Conservation (phyloP, 37 sponge, comb jelly and placozoan species). For the Tethya wilhelma region DNA sequence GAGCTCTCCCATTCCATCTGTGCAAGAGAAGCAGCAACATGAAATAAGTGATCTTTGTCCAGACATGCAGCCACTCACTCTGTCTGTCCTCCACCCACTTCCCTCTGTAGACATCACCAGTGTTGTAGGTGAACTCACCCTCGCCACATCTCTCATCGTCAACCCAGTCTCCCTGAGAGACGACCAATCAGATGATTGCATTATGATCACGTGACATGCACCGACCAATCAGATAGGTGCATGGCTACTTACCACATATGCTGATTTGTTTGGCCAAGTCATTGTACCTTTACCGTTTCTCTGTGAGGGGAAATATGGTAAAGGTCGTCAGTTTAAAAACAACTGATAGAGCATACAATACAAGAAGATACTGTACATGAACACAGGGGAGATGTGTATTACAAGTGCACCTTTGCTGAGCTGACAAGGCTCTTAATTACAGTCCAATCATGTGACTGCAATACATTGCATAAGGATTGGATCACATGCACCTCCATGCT, state of each 20-base stretch:
- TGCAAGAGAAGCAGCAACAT: neutral
- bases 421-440: too few species aligned
- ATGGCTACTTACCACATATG: constrained; percentile 63
- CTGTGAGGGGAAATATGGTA: constrained; percentile 31
- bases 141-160: constrained; percentile 92
- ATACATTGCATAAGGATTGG: too few species aligned
- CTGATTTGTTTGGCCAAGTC: constrained; percentile 84
- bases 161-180: constrained; percentile 87
- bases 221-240: neutral
- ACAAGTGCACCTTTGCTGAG: too few species aligned
- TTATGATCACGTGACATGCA: neutral
- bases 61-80: constrained; percentile 40
- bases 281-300: constrained; percentile 88
- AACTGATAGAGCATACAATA: neutral
- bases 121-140: constrained; percentile 90
- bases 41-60: neutral
- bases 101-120: constrained; percentile 86
- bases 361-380: too few species aligned
- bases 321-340: too few species aligned
- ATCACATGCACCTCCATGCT: too few species aligned
- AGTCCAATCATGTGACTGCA: too few species aligned
- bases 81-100: constrained; percentile 82
- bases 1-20: constrained; percentile 85
- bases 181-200: constrained; percentile 23
- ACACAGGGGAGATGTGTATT: too few species aligned